A percentile compares a stretch with the other conserved stretches of the same genome.
Conservation (phyloP, 2,113 vertebrate genomes). For the Atractosteus spatula region DNA sequence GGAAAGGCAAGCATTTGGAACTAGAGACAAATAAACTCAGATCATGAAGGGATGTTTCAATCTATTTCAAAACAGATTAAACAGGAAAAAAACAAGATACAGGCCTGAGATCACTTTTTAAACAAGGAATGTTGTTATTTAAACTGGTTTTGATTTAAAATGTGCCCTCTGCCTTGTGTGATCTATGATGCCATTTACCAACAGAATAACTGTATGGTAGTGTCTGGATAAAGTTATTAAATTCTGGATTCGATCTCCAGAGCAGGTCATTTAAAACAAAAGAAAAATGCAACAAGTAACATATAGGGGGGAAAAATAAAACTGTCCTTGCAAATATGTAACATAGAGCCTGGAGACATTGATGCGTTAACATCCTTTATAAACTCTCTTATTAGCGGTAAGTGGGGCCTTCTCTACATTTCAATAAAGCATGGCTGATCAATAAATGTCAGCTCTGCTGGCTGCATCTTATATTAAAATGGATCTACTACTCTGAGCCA, state of each 20-base stretch:
- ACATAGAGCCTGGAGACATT: conserved; percentile 2
- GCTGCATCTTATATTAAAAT: conserved; percentile 40
- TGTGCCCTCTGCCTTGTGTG: not conserved
- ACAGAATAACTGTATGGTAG: not conserved
- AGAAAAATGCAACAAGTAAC: not conserved
- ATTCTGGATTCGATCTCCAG: not conserved
- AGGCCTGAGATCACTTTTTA: too few species aligned
- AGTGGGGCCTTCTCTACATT: conserved; percentile 35
- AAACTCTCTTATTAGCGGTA: conserved; percentile 36
- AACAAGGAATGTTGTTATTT: not conserved
- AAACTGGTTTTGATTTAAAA: conserved; percentile 1
- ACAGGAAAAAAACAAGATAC: too few species aligned
- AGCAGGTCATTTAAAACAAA: not conserved
- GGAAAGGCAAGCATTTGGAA: too few species aligned
- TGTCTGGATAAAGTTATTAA: not conserved
- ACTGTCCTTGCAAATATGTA: not conserved
- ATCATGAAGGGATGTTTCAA: too few species aligned
- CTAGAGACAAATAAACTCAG: too few species aligned
- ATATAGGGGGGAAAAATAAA: too few species aligned
- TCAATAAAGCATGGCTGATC: conserved; percentile 40
- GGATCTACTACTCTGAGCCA: conserved; percentile 19
- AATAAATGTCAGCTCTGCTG: conserved; percentile 41
- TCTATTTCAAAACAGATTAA: too few species aligned
- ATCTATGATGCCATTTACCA: not conserved
- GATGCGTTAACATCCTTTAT: conserved; percentile 32